Base-by-base conservation (phyloP, 2,797 vertebrate species). In the Momotus momota region DNA sequence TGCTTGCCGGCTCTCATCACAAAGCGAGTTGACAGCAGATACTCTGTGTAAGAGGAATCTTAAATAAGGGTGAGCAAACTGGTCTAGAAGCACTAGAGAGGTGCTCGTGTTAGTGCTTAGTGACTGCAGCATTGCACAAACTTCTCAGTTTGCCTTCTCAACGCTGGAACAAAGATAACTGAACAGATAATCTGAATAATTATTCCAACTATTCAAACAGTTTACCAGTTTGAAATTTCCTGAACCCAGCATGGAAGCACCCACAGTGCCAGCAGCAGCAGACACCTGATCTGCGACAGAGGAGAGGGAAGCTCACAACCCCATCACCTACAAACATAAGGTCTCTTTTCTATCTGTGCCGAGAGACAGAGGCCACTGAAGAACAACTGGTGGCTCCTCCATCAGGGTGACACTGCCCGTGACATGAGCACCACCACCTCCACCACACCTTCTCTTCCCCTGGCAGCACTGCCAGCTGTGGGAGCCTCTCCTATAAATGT, bases 1-100 rank as follows among this genome's bases (percentile, higher is more conserved):
- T 1, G 26, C 26, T 43, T 33, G 26, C 8, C 0, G 0, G 31
- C 17, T 35, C 51, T n/a, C 65, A 41, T 22, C 55, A 41, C 1
- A 1, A 57, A 80, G 52, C 0, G 0, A 57, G 25, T 15, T 78
- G 81, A 35, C n/a, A 27, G 52, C 1, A 65, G 15, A 20, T 23
- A 8, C 29, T 7, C 16, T 13, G 26, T 11, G 14, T 7, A 23
- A 54, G 12, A 62, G 52, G 51, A 61, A 61, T 10, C 41, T n/a
- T 22, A 18, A 52, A 52, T 3, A 69, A 62, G 40, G 26, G 1
- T 23, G 35, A 86, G 26, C 46, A 52, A 41, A 69, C 7, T 13
- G 9, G 18, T 5, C 14, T 0, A 41, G 54, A 20, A 66, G 43
- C 12, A 35, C 65, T 12, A 3, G 12, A 61, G 40, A 69, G 18